Evolutionary conservation across 2,888 invertebrate species (phyloP).

Genomic region (Ectemnius cavifrons): DNA sequence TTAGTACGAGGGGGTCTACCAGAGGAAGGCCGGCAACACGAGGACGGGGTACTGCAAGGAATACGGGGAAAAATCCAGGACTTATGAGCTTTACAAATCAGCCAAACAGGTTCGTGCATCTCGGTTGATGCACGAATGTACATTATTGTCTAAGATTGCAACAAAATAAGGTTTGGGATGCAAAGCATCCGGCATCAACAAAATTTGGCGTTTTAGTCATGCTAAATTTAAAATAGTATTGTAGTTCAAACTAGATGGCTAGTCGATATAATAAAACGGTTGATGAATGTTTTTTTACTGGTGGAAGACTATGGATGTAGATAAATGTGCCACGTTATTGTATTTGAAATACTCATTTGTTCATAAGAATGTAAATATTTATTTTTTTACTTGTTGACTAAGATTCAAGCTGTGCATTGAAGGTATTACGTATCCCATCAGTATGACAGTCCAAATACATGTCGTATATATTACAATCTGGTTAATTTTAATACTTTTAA

Average conservation of each 20-base stretch:
- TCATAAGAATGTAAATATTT: too few relatives aligned
- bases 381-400: too few relatives aligned
- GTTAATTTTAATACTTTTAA: too few relatives aligned
- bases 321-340: too few relatives aligned
- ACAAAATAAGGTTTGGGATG: conserved; percentile 4
- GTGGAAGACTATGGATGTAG: too few relatives aligned
- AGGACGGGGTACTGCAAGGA: conserved; percentile 17
- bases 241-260: conserved; percentile 6
- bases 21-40: conserved; percentile 26
- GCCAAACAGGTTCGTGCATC: conserved; percentile 60
- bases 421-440: not conserved
- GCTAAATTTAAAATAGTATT: conserved; percentile 23
- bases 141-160: conserved; percentile 8
- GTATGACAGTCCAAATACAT: too few relatives aligned
- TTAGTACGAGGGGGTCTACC: conserved; percentile 17
- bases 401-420: too few relatives aligned
- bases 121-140: conserved; percentile 31
- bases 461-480: too few relatives aligned
- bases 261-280: too few relatives aligned
- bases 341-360: too few relatives aligned
- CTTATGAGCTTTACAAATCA: conserved; percentile 69
- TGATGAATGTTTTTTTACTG: not conserved
- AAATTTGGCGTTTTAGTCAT: conserved; percentile 21
- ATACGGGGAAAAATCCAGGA: conserved; percentile 51
- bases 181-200: conserved; percentile 1